Base-by-base conservation (phyloP, 2,797 vertebrate genomes). In the Ctenopoma multispine region DNA sequence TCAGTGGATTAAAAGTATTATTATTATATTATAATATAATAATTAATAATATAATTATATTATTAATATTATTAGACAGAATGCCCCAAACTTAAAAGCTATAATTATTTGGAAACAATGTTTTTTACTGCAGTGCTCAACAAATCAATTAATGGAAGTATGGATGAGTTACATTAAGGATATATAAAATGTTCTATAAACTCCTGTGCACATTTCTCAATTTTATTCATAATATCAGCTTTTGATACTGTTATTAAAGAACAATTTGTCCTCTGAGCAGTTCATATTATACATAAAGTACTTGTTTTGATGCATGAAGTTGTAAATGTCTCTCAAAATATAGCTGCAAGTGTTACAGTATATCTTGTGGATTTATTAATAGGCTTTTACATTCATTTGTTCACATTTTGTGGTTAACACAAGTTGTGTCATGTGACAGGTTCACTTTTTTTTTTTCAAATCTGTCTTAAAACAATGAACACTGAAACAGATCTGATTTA, bases 141-240 rank as follows among this genome's bases (percentile, higher is more conserved):
- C 46, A 14, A 63, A 51, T 72, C 27, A 51, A 15, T 55, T 34
- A 36, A 46, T 64, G 7, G 72, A 69, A 47, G 5, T 56, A 29
- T 34, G 36, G 12, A 14, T 27, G 1, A 56, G 31, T 60, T 36
- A 36, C 27, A 9, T 51, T 60, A 13, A 20, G 38, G n/a, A 65
- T 48, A 70, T 62, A 8, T 61, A 47, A 64, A 75, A 47, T 54
- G 7, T 34, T 17, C 47, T 68, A 20, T 49, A 62, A 51, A 60
- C 60, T 72, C 34, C 7, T 57, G 27, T 41, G 50, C 89, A 90
- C 93, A 90, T 94, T 94, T 94, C 92, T 94, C 92, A 93, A 92
- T 91, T 94, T 94, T 90, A 89, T 95, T 94, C 93, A 92, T 90
- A 92, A 89, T 93, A 91, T 93, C 92, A 93, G 91, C 10, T 58